phyloP scores from a whole-genome alignment of 1,140 invertebrate species.

The Potamilus streckersoni region DNA sequence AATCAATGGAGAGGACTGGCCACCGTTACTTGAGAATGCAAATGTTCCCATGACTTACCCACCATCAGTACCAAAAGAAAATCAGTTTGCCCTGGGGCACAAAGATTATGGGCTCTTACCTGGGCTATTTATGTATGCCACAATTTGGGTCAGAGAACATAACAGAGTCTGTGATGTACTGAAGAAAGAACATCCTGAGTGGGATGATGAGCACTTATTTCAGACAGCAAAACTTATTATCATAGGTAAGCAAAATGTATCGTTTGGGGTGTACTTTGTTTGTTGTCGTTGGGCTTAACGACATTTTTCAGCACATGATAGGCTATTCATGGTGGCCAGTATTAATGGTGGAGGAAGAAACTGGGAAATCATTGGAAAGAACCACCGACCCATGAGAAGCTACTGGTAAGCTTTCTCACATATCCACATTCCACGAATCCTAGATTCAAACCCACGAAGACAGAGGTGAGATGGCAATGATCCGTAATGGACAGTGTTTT shows the following conservation, averaged over 20 bases:
- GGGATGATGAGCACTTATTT: slow-evolving; percentile 70
- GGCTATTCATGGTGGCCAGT: too few relatives aligned
- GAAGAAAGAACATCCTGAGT: slow-evolving; percentile 66
- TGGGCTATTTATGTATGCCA: slow-evolving; percentile 65
- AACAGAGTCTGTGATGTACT: slow-evolving; percentile 65
- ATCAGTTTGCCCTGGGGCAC: slow-evolving; percentile 66
- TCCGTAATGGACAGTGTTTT: too few relatives aligned
- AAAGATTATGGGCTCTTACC: slow-evolving; percentile 66
- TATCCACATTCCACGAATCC: too few relatives aligned
- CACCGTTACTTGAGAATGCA: slow-evolving; percentile 60
- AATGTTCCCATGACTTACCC: slow-evolving; percentile 62
- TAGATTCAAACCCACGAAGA: too few relatives aligned
- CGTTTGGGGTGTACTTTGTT: too few relatives aligned
- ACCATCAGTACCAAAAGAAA: slow-evolving; percentile 44
- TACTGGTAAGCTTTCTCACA: too few relatives aligned
- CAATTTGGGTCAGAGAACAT: slow-evolving; percentile 66
- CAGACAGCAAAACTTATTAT: slow-evolving; percentile 68
- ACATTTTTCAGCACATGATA: too few relatives aligned
- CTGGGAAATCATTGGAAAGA: too few relatives aligned
- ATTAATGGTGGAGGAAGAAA: too few relatives aligned
- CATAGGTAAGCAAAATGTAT: slow-evolving; percentile 48
- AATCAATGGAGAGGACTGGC: slow-evolving; percentile 67
- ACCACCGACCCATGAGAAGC: too few relatives aligned
- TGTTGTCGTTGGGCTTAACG: too few relatives aligned
- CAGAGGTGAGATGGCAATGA: too few relatives aligned